phyloP scores from a whole-genome alignment of 2,888 invertebrate species.

The Drymonia ruficornis region DNA sequence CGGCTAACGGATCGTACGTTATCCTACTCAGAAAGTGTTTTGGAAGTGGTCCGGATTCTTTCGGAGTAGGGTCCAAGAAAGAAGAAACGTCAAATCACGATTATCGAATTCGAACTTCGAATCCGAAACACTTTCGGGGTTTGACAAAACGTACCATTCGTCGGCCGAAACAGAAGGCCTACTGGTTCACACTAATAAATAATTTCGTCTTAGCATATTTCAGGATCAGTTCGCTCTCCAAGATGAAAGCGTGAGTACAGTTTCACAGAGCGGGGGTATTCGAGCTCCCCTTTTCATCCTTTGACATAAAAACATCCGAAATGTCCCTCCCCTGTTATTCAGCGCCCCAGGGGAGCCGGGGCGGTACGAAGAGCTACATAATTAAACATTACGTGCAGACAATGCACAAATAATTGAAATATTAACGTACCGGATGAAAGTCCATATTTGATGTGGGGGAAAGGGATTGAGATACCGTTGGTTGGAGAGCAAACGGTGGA shows the following conservation, averaged over 20 bases:
- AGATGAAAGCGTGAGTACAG: conserved; percentile 5
- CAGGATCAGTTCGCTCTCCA: neutral
- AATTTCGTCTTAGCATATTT: conserved; percentile 4
- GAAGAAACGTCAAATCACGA: too few species aligned
- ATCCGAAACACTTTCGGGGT: too few species aligned
- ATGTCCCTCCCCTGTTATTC: conserved; percentile 17
- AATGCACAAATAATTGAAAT: conserved; percentile 35
- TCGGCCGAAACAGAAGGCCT: too few species aligned
- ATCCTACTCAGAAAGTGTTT: too few species aligned
- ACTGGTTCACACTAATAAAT: neutral
- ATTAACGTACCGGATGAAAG: conserved; percentile 20
- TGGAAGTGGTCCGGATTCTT: too few species aligned
- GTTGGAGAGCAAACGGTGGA: neutral
- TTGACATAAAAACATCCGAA: conserved; percentile 32
- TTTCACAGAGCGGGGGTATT: neutral
- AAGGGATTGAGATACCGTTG: conserved; percentile 1
- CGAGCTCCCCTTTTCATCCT: conserved; percentile 12
- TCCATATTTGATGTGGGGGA: conserved; percentile 13
- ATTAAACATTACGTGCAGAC: conserved; percentile 27
- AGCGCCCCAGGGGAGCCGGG: neutral
- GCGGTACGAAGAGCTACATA: conserved; percentile 23
- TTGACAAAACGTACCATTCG: too few species aligned
- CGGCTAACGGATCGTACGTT: too few species aligned
- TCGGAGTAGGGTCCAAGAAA: too few species aligned
- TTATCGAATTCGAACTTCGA: too few species aligned